Evolutionary conservation across 1,140 invertebrate genomes (phyloP).

Genomic region (Lerema accius): DNA sequence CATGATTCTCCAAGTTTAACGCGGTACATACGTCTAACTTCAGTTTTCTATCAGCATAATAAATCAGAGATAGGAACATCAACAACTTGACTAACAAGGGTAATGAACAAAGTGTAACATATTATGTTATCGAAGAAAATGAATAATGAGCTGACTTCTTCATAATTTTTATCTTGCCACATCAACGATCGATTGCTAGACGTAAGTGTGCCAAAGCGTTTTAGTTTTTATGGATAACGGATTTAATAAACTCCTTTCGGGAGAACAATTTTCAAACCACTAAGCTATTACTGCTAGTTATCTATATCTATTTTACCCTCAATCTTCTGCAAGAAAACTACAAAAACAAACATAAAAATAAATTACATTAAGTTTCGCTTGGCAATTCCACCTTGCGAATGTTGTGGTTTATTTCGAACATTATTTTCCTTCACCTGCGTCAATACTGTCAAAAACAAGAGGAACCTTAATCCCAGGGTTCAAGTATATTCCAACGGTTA

Average conservation of each 20-base stretch:
- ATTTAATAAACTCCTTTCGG: too few relatives aligned
- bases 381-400: background rate
- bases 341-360: background rate
- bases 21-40: slow-evolving; percentile 16
- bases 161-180: too few relatives aligned
- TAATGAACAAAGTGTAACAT: slow-evolving; percentile 13
- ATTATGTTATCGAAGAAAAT: slow-evolving; percentile 9
- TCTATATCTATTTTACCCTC: too few relatives aligned
- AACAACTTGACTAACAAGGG: slow-evolving; percentile 25
- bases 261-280: too few relatives aligned
- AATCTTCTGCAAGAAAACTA: too few relatives aligned
- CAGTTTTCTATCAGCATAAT: slow-evolving; percentile 21
- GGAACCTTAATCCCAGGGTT: background rate
- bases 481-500: background rate
- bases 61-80: slow-evolving; percentile 16
- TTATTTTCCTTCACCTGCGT: slow-evolving; percentile 17
- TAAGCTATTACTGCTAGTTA: too few relatives aligned
- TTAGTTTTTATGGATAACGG: too few relatives aligned
- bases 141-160: background rate
- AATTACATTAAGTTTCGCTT: background rate
- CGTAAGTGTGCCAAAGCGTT: too few relatives aligned
- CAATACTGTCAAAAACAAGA: slow-evolving; percentile 20
- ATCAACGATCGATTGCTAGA: too few relatives aligned
- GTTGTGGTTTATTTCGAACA: background rate
- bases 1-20: background rate